Conservation (phyloP, 1,140 invertebrate genomes). For the Trichonephila clavipes region DNA sequence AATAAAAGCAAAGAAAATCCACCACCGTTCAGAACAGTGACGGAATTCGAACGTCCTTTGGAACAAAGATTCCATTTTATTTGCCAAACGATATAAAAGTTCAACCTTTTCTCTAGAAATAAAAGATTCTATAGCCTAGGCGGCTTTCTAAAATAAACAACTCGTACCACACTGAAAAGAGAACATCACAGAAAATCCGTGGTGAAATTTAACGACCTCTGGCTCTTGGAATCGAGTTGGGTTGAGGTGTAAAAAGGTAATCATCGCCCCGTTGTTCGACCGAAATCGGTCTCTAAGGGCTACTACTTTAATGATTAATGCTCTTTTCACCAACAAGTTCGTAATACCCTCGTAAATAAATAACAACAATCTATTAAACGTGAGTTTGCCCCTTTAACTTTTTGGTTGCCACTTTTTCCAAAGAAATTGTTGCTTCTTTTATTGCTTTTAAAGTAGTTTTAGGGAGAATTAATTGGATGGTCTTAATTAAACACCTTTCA, state of each 20-base stretch:
- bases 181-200: not conserved
- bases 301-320: not conserved
- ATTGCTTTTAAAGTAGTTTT: not conserved
- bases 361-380: conserved; percentile 11
- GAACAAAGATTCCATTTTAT: conserved; percentile 46
- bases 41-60: conserved; percentile 14
- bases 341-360: not conserved
- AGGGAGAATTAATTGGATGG: not conserved
- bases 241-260: conserved; percentile 38
- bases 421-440: not conserved
- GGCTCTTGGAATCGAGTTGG: not conserved
- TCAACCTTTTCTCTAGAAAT: not conserved
- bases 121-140: not conserved
- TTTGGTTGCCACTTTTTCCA: not conserved
- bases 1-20: not conserved
- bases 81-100: conserved; percentile 57
- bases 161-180: not conserved
- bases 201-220: conserved; percentile 24
- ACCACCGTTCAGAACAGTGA: not conserved
- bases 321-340: not conserved
- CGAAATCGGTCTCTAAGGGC: not conserved
- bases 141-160: not conserved
- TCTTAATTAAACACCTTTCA: not conserved
- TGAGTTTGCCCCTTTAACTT: not conserved
- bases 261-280: not conserved